These are phyloP conservation scores for Alcis repandata DNA, from an alignment of 2,888 invertebrate species.

Conservation along the genomic window DNA sequence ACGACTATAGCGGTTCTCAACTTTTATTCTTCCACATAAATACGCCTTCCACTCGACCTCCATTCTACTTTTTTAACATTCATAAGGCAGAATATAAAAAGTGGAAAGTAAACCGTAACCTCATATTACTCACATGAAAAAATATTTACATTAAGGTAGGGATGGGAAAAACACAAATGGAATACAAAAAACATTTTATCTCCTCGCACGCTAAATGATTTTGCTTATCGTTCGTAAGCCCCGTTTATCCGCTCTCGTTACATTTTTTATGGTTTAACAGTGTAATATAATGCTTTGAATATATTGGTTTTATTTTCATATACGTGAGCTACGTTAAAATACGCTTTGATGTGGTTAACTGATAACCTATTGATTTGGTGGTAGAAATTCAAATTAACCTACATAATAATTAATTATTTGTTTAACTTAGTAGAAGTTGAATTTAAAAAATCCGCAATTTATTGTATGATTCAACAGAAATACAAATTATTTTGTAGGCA, in stretches of 20 bases:
- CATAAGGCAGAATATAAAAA: slow-evolving; percentile 43
- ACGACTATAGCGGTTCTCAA: slow-evolving; percentile 59
- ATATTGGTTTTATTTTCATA: slow-evolving; percentile 39
- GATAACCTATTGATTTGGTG: slow-evolving; percentile 10
- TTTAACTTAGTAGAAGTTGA: background rate
- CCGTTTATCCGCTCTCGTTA: slow-evolving; percentile 45
- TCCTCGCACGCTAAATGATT: slow-evolving; percentile 50
- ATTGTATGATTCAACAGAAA: too few species aligned
- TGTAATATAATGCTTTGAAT: slow-evolving; percentile 43
- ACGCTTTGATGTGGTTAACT: slow-evolving; percentile 18
- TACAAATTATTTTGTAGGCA: too few species aligned
- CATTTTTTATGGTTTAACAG: slow-evolving; percentile 47
- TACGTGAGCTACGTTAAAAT: slow-evolving; percentile 23
- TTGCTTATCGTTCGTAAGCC: slow-evolving; percentile 50
- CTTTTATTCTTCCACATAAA: slow-evolving; percentile 66
- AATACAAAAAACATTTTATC: slow-evolving; percentile 48
- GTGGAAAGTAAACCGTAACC: slow-evolving; percentile 36
- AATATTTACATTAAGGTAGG: slow-evolving; percentile 46
- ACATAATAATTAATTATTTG: background rate
- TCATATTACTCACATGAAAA: slow-evolving; percentile 47
- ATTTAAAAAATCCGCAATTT: too few species aligned
- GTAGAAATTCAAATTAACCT: background rate
- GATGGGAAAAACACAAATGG: slow-evolving; percentile 44
- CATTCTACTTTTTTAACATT: slow-evolving; percentile 39
- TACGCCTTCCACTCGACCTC: slow-evolving; percentile 39